A percentile compares a stretch with the other conserved stretches of the same genome.
These are phyloP conservation scores for Napeogenes inachia DNA, from an alignment of 2,888 invertebrate genomes.

Conservation along the genomic window DNA sequence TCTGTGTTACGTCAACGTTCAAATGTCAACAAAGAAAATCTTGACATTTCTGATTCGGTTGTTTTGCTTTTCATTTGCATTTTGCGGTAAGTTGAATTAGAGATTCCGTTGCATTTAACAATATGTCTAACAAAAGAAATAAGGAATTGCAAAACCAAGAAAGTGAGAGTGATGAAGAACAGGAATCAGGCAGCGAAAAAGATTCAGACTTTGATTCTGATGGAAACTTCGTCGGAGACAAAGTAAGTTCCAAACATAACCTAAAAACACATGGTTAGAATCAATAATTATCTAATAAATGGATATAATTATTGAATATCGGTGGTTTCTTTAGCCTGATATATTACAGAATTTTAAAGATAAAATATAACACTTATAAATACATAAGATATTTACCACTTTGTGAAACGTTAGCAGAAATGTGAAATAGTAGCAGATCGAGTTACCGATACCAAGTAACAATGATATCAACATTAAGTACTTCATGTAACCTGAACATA, in stretches of 20 bases:
- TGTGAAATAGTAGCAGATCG: too few species aligned
- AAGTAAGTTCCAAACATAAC: constrained; percentile 65
- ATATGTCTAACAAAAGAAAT: constrained; percentile 69
- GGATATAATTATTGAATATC: too few species aligned
- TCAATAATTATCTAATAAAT: neutral
- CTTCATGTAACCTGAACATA: too few species aligned
- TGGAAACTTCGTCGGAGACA: constrained; percentile 75
- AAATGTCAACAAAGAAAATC: neutral
- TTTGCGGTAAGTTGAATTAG: neutral
- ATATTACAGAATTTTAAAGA: too few species aligned
- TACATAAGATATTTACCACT: too few species aligned
- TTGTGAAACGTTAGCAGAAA: too few species aligned
- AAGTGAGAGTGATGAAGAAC: constrained; percentile 69
- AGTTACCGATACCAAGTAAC: too few species aligned
- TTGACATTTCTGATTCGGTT: neutral
- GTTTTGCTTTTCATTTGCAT: neutral
- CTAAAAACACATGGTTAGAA: constrained; percentile 37
- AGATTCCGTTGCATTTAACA: constrained; percentile 23
- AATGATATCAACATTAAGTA: too few species aligned
- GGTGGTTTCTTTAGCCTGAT: too few species aligned
- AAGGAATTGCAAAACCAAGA: constrained; percentile 59
- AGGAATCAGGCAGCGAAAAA: constrained; percentile 57
- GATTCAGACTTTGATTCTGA: constrained; percentile 72
- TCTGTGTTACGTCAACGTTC: neutral
- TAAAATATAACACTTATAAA: too few species aligned